Base-by-base conservation (phyloP, 2,888 invertebrate species). In the Phortica magna region DNA sequence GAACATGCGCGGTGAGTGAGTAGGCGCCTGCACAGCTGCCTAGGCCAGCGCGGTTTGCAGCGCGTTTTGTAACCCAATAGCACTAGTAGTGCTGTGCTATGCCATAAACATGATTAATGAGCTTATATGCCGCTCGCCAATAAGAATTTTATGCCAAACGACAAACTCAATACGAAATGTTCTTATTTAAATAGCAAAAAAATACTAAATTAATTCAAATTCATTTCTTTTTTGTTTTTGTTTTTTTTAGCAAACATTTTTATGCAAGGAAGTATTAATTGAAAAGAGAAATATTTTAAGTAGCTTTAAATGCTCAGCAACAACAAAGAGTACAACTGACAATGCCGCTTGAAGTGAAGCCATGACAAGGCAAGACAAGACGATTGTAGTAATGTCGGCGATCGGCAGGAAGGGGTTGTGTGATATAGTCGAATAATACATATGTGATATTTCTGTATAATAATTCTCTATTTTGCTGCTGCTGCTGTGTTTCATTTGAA, bases 401-500 rank as follows among this genome's bases (percentile, higher is more conserved):
- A 39, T n/a, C n/a, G n/a, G 31, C 2, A 4, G 5, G 31, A 31
- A 31, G 31, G 31, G 31, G 31, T 31, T 31, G 5, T 31, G 5
- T 4, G 31, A 31, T 31, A 31, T 31, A 31, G 31, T 0, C 31
- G 31, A 31, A 31, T 31, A 31, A 31, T 31, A 4, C 2, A 31
- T 31, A 4, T 65, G 1, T 61, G n/a, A 31, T n/a, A 5, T 17
- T 61, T 61, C 7, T 61, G 61, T 22, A 22, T 61, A 61, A 22
- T 22, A 61, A 7, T 19, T 14, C 55, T 17, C 14, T 61, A 17
- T 61, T n/a, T 61, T 61, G 19, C 19, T 61, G 61, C 22, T 61
- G 19, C 19, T 61, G 61, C 22, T 31, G 31, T 31, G 31, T 61
- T 17, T 61, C 22, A 61, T 61, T 61, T 61, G 61, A 61, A 61